phyloP scores from a whole-genome alignment of 2,113 vertebrate species.

The Choloepus hoffmanni region DNA sequence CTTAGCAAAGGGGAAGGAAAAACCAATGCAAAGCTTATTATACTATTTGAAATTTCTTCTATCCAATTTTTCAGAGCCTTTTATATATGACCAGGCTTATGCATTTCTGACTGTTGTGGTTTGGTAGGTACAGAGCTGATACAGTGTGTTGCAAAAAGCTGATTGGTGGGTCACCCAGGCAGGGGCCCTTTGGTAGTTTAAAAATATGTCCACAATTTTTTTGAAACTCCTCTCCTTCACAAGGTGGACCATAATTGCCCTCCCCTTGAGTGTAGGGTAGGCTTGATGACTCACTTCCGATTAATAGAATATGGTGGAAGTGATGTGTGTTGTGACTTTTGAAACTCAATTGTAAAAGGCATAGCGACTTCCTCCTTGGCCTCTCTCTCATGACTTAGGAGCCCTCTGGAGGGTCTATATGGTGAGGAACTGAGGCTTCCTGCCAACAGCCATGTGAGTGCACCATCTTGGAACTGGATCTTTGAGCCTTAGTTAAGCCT shows the following conservation, averaged over 20 bases:
- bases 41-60: neutral
- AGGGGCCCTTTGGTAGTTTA: neutral
- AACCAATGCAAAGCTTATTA: neutral
- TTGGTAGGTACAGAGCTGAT: neutral
- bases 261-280: neutral
- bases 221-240: neutral
- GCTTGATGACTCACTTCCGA: conserved; percentile 11
- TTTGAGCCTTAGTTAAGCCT: neutral
- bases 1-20: neutral
- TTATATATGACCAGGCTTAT: neutral
- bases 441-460: neutral
- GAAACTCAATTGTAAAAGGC: neutral
- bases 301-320: neutral
- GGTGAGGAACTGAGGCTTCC: neutral
- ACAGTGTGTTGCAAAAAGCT: neutral
- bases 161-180: neutral
- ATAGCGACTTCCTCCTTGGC: neutral
- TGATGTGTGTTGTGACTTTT: neutral
- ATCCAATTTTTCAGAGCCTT: neutral
- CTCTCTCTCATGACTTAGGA: neutral
- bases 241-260: neutral
- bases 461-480: neutral
- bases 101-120: neutral
- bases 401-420: neutral
- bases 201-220: neutral